Percentiles rank a stretch among this genome's conserved stretches.
Evolutionary conservation across 2,888 invertebrate species (phyloP).

Genomic region (Ferdinandea cuprea): DNA sequence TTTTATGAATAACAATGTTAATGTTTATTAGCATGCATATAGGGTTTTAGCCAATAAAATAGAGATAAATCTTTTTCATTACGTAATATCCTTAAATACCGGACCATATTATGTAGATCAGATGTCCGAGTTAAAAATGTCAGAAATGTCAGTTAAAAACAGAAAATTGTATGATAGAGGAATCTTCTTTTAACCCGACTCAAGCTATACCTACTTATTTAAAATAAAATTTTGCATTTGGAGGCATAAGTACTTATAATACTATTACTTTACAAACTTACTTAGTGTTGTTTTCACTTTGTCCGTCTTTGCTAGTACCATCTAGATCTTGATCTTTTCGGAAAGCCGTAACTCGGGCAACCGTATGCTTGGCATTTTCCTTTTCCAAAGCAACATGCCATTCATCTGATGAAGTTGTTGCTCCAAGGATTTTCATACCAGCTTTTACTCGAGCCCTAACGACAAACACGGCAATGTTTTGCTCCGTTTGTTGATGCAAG

Average conservation of each 20-base stretch:
- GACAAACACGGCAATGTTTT: constrained; percentile 90
- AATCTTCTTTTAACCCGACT: too few species aligned
- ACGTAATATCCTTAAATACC: too few species aligned
- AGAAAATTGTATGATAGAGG: too few species aligned
- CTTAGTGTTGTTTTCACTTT: constrained; percentile 67
- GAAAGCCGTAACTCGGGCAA: constrained; percentile 94
- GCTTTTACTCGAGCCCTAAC: constrained; percentile 96
- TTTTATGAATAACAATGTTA: too few species aligned
- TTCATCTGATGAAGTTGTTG: constrained; percentile 88
- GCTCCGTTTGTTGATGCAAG: constrained; percentile 88
- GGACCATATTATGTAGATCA: too few species aligned
- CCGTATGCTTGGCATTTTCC: constrained; percentile 92
- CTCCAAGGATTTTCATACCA: constrained; percentile 92
- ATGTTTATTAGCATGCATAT: too few species aligned
- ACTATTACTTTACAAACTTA: background rate
- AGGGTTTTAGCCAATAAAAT: too few species aligned
- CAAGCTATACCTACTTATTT: too few species aligned
- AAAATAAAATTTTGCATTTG: too few species aligned
- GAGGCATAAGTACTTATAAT: background rate
- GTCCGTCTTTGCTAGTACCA: constrained; percentile 73
- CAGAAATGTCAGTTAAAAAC: too few species aligned
- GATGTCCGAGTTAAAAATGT: too few species aligned
- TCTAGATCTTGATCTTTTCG: constrained; percentile 85
- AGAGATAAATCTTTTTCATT: too few species aligned
- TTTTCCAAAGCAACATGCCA: constrained; percentile 95